phyloP scores from a whole-genome alignment of 1,140 invertebrate genomes.

The Marisa cornuarietis region DNA sequence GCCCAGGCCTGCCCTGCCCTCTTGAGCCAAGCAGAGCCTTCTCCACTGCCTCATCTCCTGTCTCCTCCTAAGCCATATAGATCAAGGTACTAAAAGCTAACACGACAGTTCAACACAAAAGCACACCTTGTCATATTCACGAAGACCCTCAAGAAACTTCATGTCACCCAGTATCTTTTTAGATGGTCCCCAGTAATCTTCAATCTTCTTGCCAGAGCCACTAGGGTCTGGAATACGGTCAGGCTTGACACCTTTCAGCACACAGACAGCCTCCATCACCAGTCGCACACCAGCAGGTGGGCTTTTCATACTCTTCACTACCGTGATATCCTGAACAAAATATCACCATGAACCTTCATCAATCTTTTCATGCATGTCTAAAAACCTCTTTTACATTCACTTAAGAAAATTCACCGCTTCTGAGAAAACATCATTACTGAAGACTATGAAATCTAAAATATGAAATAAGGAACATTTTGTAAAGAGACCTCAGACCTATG shows the following conservation, averaged over 20 bases:
- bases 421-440: no score
- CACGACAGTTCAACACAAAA: no score
- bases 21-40: no score
- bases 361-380: neutral
- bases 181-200: slow-evolving; percentile 67
- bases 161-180: slow-evolving; percentile 67
- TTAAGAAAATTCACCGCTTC: no score
- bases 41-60: no score
- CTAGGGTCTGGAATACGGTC: slow-evolving; percentile 64
- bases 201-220: slow-evolving; percentile 66
- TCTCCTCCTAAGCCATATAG: no score
- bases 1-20: neutral
- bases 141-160: slow-evolving; percentile 66
- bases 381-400: neutral
- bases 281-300: slow-evolving; percentile 63
- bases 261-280: slow-evolving; percentile 66
- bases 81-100: no score
- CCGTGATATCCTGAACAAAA: slow-evolving; percentile 59
- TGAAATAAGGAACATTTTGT: no score
- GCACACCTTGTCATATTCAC: slow-evolving; percentile 64
- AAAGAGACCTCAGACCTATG: neutral
- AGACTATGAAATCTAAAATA: no score
- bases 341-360: no score
- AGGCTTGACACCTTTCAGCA: slow-evolving; percentile 65
- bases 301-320: slow-evolving; percentile 66